Evolutionary conservation across 2,888 invertebrate species (phyloP).

Genomic region (Rotaria sp.): DNA sequence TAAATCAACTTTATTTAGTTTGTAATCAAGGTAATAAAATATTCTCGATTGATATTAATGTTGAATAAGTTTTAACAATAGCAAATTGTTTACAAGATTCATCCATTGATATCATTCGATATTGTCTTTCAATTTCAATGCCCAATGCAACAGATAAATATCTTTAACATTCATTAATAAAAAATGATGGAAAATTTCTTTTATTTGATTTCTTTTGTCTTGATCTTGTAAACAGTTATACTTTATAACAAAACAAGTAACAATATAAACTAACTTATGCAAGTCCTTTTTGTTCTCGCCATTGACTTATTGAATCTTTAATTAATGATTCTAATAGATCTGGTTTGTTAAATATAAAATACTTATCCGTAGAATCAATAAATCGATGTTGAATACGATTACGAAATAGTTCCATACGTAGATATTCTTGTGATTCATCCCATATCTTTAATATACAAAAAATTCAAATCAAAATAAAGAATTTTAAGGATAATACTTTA

Average conservation of each 20-base stretch:
- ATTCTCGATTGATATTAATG: no score
- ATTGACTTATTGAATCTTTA: slow-evolving; percentile 30
- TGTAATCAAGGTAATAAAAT: no score
- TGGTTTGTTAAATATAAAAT: slow-evolving; percentile 32
- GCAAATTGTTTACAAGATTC: no score
- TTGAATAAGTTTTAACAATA: no score
- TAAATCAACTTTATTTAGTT: no score
- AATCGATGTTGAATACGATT: slow-evolving; percentile 24
- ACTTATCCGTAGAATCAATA: slow-evolving; percentile 32
- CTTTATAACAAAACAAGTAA: not conserved
- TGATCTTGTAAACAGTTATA: not conserved
- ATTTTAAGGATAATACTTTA: slow-evolving; percentile 45
- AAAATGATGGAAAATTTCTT: no score
- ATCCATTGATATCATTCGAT: no score
- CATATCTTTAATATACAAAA: slow-evolving; percentile 47
- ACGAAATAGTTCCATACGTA: slow-evolving; percentile 41
- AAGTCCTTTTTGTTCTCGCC: slow-evolving; percentile 26
- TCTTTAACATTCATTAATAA: no score
- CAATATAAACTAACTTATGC: not conserved
- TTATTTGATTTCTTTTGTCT: not conserved
- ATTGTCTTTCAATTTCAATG: no score
- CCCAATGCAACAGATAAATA: no score
- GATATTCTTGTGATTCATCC: slow-evolving; percentile 50
- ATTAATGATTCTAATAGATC: slow-evolving; percentile 31
- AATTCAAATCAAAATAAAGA: not conserved